phyloP scores from a whole-genome alignment of 2,797 vertebrate genomes.

The Strix occidentalis region DNA sequence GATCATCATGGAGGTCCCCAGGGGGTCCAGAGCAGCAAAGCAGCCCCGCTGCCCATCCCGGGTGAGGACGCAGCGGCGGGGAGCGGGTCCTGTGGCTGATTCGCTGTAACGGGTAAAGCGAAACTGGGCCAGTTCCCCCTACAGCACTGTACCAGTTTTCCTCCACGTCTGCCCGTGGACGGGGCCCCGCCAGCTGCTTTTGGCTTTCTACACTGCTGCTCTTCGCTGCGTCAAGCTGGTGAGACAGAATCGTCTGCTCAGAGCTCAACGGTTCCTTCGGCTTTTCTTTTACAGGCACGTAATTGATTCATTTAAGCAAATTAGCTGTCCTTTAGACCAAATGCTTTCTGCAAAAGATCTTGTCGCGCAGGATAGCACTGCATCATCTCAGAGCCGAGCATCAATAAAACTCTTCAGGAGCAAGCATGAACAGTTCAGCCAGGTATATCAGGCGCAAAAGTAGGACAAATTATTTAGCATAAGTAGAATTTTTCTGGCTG shows the following conservation, averaged over 20 bases:
- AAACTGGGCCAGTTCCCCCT: constrained; percentile 66
- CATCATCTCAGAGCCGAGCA: not conserved
- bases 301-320: constrained; percentile 17
- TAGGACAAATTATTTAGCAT: not conserved
- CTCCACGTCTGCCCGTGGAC: constrained; percentile 48
- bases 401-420: not conserved
- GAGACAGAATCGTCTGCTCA: not conserved
- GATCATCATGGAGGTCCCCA: constrained; percentile 42
- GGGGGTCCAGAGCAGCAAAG: constrained; percentile 28
- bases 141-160: constrained; percentile 55
- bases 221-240: not conserved
- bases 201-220: constrained; percentile 26
- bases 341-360: not conserved
- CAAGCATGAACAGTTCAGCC: not conserved
- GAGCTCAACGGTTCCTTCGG: constrained; percentile 2
- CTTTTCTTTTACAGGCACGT: not conserved
- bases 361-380: not conserved
- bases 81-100: constrained; percentile 47
- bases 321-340: not conserved
- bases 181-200: constrained; percentile 64
- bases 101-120: constrained; percentile 19
- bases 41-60: constrained; percentile 37
- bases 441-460: not conserved
- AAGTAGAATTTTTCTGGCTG: not conserved
- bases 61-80: not conserved